Evolutionary conservation across 2,888 invertebrate species (phyloP).

Genomic region (Acleris holmiana): DNA sequence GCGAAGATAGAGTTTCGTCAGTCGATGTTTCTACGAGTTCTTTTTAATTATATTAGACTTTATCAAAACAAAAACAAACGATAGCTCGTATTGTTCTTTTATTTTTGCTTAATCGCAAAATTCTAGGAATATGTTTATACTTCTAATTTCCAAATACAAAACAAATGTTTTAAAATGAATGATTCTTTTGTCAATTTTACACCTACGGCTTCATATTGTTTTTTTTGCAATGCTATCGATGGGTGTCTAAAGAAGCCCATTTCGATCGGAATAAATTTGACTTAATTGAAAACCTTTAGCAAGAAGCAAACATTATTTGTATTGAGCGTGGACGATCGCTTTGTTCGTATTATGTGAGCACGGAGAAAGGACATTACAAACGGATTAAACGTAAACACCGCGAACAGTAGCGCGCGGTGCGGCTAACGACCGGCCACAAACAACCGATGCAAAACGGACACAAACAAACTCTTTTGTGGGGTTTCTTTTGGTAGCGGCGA

Average conservation of each 20-base stretch:
- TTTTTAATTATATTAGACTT: slow-evolving; percentile 71
- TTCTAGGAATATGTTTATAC: not conserved
- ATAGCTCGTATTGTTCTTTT: slow-evolving; percentile 57
- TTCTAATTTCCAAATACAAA: not conserved
- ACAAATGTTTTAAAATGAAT: too few relatives aligned
- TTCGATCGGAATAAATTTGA: slow-evolving; percentile 34
- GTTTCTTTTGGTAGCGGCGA: slow-evolving; percentile 53
- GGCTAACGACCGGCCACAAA: slow-evolving; percentile 65
- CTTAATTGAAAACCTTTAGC: slow-evolving; percentile 25
- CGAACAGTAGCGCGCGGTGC: slow-evolving; percentile 62
- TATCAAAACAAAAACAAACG: slow-evolving; percentile 62
- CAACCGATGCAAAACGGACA: slow-evolving; percentile 72
- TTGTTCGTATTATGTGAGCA: slow-evolving; percentile 64
- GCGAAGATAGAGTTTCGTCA: slow-evolving; percentile 77
- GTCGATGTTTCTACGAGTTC: slow-evolving; percentile 75
- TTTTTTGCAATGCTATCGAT: not conserved
- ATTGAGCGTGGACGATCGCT: slow-evolving; percentile 50
- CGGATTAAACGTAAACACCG: slow-evolving; percentile 78
- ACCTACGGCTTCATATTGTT: too few relatives aligned
- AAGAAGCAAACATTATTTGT: slow-evolving; percentile 42
- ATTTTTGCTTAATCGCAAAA: slow-evolving; percentile 41
- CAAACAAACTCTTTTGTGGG: slow-evolving; percentile 76
- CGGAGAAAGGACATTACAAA: slow-evolving; percentile 71
- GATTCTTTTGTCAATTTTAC: too few relatives aligned
- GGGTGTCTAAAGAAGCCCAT: slow-evolving; percentile 15